These are phyloP conservation scores for Uromys caudimaculatus DNA, from an alignment of 2,797 vertebrate genomes.

Conservation along the genomic window DNA sequence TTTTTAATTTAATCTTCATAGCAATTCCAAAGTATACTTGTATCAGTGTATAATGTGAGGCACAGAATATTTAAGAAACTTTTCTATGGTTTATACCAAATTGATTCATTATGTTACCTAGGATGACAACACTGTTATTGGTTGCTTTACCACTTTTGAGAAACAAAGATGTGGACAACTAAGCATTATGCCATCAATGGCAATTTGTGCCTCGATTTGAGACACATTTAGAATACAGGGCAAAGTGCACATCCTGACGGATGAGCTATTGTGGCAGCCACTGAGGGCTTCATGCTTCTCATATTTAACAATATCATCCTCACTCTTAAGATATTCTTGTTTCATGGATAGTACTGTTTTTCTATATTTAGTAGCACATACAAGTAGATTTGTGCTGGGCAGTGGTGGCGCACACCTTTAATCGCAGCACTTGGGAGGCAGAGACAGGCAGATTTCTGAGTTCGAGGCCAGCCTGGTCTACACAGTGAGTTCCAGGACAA, in stretches of 20 bases:
- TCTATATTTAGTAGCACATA: not conserved
- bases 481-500: no score
- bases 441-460: no score
- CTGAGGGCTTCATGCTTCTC: not conserved
- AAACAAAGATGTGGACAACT: constrained; percentile 31
- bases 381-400: not conserved
- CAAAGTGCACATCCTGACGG: not conserved
- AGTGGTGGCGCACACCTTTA: no score
- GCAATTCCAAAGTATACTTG: not conserved
- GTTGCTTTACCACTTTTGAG: not conserved
- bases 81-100: not conserved
- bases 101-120: not conserved
- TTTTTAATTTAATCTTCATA: not conserved
- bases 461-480: no score
- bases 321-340: not conserved
- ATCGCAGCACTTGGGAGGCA: no score
- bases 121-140: constrained; percentile 31
- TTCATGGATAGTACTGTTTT: not conserved
- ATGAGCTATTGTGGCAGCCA: not conserved
- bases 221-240: not conserved
- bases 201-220: constrained; percentile 49
- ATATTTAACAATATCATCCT: not conserved
- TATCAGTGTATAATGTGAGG: not conserved
- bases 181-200: not conserved
- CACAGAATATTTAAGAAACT: not conserved